Evolutionary conservation across 30 jellyfish, hydroid and myxozoan genomes (phyloP).

Genomic region (Aurelia coerulea): DNA sequence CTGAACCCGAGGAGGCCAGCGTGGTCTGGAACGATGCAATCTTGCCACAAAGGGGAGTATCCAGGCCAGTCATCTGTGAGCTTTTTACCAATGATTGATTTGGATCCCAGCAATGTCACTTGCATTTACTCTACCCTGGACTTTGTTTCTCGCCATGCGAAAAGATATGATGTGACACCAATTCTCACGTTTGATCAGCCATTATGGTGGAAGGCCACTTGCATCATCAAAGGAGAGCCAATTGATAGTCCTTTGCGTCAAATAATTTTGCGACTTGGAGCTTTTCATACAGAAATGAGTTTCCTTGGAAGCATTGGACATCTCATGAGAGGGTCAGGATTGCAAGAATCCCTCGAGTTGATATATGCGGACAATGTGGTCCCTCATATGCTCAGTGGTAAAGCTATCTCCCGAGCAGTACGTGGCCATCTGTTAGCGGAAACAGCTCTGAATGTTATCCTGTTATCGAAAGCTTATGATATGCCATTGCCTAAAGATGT

Average conservation of each 20-base stretch:
- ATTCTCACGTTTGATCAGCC: no score
- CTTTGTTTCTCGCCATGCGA: no score
- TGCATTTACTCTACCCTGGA: no score
- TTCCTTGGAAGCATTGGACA: slow-evolving; percentile 60
- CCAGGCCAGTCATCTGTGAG: slow-evolving; percentile 51
- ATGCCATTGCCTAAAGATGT: slow-evolving; percentile 37
- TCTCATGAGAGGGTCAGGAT: slow-evolving; percentile 55
- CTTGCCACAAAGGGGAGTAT: slow-evolving; percentile 50
- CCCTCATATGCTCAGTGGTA: no score
- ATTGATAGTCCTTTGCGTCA: slow-evolving; percentile 25
- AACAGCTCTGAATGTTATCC: no score
- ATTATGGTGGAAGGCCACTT: slow-evolving; percentile 63
- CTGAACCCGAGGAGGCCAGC: slow-evolving; percentile 39
- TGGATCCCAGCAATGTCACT: no score
- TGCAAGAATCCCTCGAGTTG: slow-evolving; percentile 43
- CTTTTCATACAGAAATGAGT: slow-evolving; percentile 57
- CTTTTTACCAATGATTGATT: no score
- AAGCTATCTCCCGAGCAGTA: no score
- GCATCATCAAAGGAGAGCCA: slow-evolving; percentile 28
- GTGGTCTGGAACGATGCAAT: slow-evolving; percentile 59
- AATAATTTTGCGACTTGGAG: slow-evolving; percentile 31
- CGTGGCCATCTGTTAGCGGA: no score
- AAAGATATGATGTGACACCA: no score
- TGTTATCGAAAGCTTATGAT: slow-evolving; percentile 37
- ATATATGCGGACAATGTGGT: slow-evolving; percentile 50